Evolutionary conservation across 2,797 vertebrate species (phyloP), one percentile per base, ranked within the genome.

Genomic region (Halcyon badia): DNA sequence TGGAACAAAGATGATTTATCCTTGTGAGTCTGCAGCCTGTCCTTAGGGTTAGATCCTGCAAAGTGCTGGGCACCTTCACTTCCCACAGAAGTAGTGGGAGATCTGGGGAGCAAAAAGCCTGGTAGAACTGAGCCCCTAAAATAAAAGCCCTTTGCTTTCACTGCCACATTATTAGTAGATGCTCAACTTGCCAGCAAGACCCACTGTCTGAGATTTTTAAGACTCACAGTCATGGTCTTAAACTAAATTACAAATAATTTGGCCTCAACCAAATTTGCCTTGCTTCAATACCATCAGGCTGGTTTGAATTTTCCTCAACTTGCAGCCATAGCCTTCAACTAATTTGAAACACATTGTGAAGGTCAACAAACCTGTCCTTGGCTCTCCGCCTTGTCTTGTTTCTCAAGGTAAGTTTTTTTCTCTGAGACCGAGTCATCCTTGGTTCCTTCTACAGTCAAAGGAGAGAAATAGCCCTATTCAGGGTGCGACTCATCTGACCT

Each of bases 311-410:
- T 96, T 93, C 95, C 92, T 83, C 60, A 46, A 81, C 85, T 91
- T 60, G 72, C n/a, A 92, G 87, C 88, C 82, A 77, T 49, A 76
- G 94, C 89, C 93, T 91, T 91, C 83, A 95, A 31, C 86, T 98
- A 97, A 98, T 96, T 89, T 68, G 82, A 96, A 98, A 89, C 97
- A 98, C 37, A 91, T 92, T 94, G 92, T 19, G 71, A 95, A 95
- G 83, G 70, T 87, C 93, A 94, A 31, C 64, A 77, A 68, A 68
- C 69, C 58, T 76, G 68, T 92, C 58, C 83, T 89, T 65, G 60
- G 54, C 86, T 93, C 66, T 75, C 52, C 39, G 42, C 28, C 94
- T 58, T 20, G 52, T 37, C 49, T 20, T 9, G 28, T 41, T 87
- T 73, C 49, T 68, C 83, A 87, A 87, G 88, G 58, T 58, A 39